Conservation (phyloP, 2,113 vertebrate species). For the Barnardius zonarius region DNA sequence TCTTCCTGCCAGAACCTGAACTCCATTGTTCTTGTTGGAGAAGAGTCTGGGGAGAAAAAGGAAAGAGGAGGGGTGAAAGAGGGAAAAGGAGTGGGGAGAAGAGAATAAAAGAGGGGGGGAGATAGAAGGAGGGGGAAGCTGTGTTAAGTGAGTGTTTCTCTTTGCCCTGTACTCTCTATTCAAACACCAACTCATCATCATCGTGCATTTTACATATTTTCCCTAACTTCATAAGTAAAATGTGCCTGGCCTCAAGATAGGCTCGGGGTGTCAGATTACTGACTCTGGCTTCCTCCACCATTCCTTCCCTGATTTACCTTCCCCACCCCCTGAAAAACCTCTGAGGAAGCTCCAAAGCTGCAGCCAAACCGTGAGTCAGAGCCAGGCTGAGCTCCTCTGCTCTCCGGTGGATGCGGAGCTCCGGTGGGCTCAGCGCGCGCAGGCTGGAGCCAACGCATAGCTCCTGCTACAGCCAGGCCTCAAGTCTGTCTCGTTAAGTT, state of each 20-base stretch:
- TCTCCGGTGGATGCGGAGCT: not conserved
- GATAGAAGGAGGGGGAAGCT: not conserved
- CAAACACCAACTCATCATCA: not conserved
- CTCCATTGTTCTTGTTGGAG: conserved; percentile 6
- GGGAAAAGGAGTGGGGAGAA: not conserved
- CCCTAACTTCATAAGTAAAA: not conserved
- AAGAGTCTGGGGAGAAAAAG: not conserved
- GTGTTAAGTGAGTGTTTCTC: not conserved
- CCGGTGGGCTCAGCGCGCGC: not conserved
- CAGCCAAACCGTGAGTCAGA: conserved; percentile 54
- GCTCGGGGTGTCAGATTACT: conserved; percentile 23
- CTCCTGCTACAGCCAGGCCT: not conserved
- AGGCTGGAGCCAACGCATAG: not conserved
- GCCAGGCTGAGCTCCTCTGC: not conserved
- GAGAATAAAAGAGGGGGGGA: not conserved
- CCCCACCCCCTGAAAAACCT: conserved; percentile 39
- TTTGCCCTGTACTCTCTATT: not conserved
- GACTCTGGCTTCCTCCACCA: conserved; percentile 22
- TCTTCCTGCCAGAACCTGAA: not conserved
- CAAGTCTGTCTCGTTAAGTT: not conserved
- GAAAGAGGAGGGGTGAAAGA: not conserved
- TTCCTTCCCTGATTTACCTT: conserved; percentile 57
- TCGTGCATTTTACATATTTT: not conserved
- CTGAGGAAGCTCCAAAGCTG: conserved; percentile 19
- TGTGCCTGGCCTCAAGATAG: conserved; percentile 25